These are phyloP conservation scores for Propithecus deckenii DNA, from an alignment of 2,797 vertebrate genomes.

Conservation along the genomic window DNA sequence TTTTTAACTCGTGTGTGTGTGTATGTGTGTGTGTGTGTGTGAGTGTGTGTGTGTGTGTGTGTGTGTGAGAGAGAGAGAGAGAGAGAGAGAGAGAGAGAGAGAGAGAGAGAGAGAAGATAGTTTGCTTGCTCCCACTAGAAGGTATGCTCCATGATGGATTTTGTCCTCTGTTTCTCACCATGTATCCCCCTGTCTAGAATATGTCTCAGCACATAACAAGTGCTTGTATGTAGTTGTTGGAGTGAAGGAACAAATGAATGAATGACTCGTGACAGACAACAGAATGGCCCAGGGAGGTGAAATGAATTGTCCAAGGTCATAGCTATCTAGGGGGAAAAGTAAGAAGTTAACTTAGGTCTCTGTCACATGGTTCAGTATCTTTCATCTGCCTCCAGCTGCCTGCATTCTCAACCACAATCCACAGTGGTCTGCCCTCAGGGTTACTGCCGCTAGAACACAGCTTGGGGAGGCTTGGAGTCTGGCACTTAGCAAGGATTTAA, in stretches of 20 bases:
- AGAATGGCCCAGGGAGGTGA: not conserved
- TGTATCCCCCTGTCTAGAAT: not conserved
- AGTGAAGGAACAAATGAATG: not conserved
- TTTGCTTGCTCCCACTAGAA: not conserved
- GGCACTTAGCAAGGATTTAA: not conserved
- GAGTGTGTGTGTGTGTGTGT: too few species aligned
- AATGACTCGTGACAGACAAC: not conserved
- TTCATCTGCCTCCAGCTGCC: not conserved
- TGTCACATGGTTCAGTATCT: not conserved
- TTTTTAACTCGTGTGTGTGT: not conserved
- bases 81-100: not conserved
- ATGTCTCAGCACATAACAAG: not conserved
- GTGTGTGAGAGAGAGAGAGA: not conserved
- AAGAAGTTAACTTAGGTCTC: not conserved
- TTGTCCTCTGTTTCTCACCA: not conserved
- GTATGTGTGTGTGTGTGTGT: not conserved
- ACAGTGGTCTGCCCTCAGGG: not conserved
- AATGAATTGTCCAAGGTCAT: not conserved
- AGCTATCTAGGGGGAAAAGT: not conserved
- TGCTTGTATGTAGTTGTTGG: not conserved
- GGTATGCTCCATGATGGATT: not conserved
- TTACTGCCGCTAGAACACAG: not conserved
- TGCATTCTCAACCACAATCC: not conserved
- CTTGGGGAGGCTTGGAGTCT: not conserved
- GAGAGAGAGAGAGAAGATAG: not conserved